Conservation (phyloP, 2,113 vertebrate genomes). For the Steatornis caripensis region DNA sequence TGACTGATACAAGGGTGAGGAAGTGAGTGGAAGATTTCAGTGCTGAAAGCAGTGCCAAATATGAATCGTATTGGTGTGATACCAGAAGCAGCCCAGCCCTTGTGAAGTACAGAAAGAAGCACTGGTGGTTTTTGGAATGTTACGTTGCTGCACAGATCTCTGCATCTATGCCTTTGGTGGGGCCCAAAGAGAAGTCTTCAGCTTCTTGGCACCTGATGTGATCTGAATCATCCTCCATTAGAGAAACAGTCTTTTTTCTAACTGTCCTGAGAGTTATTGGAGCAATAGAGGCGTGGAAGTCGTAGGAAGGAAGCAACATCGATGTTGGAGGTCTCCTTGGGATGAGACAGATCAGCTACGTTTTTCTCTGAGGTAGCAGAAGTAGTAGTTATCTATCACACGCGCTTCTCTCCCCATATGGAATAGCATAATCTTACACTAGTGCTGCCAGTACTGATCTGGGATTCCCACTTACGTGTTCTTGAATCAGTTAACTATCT, state of each 20-base stretch:
- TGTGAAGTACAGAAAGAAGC: neutral
- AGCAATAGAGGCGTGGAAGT: neutral
- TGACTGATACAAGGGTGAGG: neutral
- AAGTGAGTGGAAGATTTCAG: neutral
- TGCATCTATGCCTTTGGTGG: neutral
- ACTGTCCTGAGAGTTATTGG: neutral
- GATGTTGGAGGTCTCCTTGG: neutral
- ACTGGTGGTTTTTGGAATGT: neutral
- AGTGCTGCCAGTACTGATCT: neutral
- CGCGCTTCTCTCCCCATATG: neutral
- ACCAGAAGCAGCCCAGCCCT: slow-evolving; percentile 4
- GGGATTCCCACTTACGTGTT: neutral
- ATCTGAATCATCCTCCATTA: neutral
- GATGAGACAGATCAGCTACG: neutral
- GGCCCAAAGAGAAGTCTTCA: neutral
- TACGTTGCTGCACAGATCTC: neutral
- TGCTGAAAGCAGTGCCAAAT: neutral
- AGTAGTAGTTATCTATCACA: neutral
- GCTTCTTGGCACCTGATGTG: neutral
- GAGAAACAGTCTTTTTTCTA: neutral
- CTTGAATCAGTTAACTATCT: neutral
- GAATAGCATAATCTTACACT: neutral
- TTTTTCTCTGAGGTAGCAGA: neutral
- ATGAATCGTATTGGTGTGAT: neutral
- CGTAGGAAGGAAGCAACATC: neutral